Percentiles rank a stretch among this genome's conserved stretches.
Evolutionary conservation across 2,797 vertebrate species (phyloP).

Genomic region (Neosilurus hyrtlii): DNA sequence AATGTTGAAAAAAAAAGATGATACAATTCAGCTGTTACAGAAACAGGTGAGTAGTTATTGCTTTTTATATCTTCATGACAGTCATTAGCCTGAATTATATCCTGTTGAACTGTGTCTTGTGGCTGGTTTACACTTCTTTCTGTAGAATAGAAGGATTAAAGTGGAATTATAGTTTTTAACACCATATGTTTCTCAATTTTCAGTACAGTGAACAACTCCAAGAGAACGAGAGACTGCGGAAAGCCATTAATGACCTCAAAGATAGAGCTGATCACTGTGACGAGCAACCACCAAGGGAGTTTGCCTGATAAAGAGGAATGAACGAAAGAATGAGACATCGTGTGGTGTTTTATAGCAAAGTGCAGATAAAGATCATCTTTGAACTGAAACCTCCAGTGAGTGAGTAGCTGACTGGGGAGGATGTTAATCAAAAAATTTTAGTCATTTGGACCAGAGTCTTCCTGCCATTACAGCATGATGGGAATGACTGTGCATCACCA

Average conservation of each 20-base stretch:
- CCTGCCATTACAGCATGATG: not conserved
- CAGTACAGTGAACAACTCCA: constrained; percentile 72
- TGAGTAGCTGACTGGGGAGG: not conserved
- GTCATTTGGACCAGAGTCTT: not conserved
- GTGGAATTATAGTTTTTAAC: not conserved
- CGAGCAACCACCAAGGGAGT: constrained; percentile 56
- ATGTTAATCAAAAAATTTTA: not conserved
- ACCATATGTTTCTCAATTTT: not conserved
- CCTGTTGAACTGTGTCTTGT: not conserved
- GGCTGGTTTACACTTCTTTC: not conserved
- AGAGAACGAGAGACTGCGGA: constrained; percentile 76
- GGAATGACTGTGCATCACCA: constrained; percentile 7
- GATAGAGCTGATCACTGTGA: constrained; percentile 55
- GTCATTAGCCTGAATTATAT: not conserved
- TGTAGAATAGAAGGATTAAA: not conserved
- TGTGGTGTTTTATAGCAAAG: not conserved
- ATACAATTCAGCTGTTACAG: constrained; percentile 73
- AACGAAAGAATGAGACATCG: not conserved
- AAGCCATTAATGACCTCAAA: constrained; percentile 63
- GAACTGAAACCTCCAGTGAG: not conserved
- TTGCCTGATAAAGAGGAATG: constrained; percentile 45
- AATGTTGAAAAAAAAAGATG: constrained; percentile 66
- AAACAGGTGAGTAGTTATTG: constrained; percentile 67
- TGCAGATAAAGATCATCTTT: not conserved
- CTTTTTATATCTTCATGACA: not conserved